A percentile compares a stretch with the other conserved stretches of the same genome.
Evolutionary conservation across 2,797 vertebrate species (phyloP).

Genomic region (Gallinago stenura): DNA sequence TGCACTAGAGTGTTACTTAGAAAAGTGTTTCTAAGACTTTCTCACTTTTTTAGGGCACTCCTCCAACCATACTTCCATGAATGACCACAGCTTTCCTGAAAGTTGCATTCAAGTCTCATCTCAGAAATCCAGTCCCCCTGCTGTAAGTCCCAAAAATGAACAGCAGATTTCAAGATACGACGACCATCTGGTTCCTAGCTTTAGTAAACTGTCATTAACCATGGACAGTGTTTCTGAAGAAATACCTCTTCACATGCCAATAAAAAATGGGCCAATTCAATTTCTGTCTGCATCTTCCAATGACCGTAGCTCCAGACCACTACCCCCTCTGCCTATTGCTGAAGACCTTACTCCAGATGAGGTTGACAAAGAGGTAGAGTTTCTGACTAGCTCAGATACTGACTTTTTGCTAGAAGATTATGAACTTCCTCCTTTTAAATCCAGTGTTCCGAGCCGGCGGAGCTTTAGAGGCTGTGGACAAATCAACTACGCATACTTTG

Average conservation of each 20-base stretch:
- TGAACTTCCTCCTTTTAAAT: slow-evolving; percentile 81
- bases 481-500: slow-evolving; percentile 93
- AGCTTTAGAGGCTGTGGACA: slow-evolving; percentile 92
- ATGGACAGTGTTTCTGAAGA: slow-evolving; percentile 70
- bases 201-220: slow-evolving; percentile 86
- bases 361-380: slow-evolving; percentile 91
- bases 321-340: slow-evolving; percentile 88
- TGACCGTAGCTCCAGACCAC: slow-evolving; percentile 88
- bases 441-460: slow-evolving; percentile 78
- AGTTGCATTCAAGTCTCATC: slow-evolving; percentile 77
- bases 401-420: slow-evolving; percentile 79
- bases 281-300: slow-evolving; percentile 9
- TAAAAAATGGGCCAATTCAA: slow-evolving; percentile 49
- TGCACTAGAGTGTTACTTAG: neutral
- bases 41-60: slow-evolving; percentile 76
- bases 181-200: slow-evolving; percentile 82
- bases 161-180: slow-evolving; percentile 75
- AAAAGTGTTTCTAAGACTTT: neutral
- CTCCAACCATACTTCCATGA: slow-evolving; percentile 57
- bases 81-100: slow-evolving; percentile 73
- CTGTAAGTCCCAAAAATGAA: slow-evolving; percentile 75
- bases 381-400: slow-evolving; percentile 87
- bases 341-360: slow-evolving; percentile 83
- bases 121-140: slow-evolving; percentile 82
- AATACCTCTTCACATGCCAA: slow-evolving; percentile 82